Conservation (phyloP, 2,797 vertebrate genomes). For the Pangasius mekongensis region DNA sequence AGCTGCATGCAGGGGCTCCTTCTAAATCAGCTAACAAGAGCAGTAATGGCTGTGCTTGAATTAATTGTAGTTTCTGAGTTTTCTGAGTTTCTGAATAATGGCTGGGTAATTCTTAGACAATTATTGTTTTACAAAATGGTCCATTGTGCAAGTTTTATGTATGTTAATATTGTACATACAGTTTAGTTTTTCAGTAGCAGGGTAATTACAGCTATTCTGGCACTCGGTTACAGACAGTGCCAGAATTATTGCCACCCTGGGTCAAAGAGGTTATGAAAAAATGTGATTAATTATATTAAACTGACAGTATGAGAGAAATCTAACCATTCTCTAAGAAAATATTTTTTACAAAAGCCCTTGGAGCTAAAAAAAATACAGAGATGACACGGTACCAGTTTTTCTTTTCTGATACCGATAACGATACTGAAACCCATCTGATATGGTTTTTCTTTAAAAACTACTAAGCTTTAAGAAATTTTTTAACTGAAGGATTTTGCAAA, state of each 20-base stretch:
- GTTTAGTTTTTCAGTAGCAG: background rate
- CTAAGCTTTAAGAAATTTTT: background rate
- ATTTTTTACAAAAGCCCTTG: background rate
- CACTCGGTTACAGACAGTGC: background rate
- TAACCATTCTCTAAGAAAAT: background rate
- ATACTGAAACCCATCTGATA: background rate
- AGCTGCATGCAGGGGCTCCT: background rate
- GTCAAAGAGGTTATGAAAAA: background rate
- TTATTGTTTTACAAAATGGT: background rate
- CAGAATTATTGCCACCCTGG: background rate
- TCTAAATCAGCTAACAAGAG: background rate
- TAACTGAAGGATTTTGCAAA: background rate
- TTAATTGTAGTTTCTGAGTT: background rate
- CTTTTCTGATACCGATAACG: background rate
- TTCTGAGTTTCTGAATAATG: background rate
- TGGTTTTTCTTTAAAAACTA: too few species aligned
- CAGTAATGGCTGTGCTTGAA: background rate
- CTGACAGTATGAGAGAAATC: background rate
- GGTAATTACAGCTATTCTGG: background rate
- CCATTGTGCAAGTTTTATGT: background rate
- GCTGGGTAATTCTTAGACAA: background rate
- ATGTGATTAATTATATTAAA: background rate
- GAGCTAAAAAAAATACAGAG: background rate
- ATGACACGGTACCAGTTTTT: background rate
- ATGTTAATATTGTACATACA: background rate